These are phyloP conservation scores for Odobenus rosmarus DNA, from an alignment of 2,113 vertebrate species.

Conservation along the genomic window DNA sequence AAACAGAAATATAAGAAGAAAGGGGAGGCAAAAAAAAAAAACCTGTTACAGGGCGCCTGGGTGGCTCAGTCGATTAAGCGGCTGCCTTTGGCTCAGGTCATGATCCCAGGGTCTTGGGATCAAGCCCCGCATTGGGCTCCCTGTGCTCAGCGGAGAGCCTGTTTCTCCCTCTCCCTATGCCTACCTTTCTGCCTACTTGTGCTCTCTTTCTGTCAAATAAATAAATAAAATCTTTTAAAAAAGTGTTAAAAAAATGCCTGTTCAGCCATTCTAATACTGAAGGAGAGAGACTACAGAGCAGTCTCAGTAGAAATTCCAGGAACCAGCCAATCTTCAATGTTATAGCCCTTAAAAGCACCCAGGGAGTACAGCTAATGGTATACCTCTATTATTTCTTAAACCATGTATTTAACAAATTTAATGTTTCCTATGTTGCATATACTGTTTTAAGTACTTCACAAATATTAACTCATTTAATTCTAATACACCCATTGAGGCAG, in stretches of 20 bases:
- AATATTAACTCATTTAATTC: slow-evolving; percentile 43
- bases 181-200: no score
- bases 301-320: neutral
- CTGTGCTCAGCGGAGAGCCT: no score
- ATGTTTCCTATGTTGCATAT: neutral
- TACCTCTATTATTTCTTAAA: neutral
- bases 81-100: no score
- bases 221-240: no score
- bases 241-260: neutral
- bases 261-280: neutral
- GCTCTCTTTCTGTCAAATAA: no score
- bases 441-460: neutral
- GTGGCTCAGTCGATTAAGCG: no score
- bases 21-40: neutral
- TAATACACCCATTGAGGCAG: neutral
- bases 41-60: neutral
- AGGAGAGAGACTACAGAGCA: neutral
- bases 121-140: no score
- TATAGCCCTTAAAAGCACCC: neutral
- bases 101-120: no score
- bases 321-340: neutral
- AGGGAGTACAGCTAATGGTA: neutral
- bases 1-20: slow-evolving; percentile 8
- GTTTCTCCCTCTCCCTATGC: no score
- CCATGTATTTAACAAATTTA: neutral